These are phyloP conservation scores for Epizoanthus illoricatus DNA, from an alignment of 92 coral and sea anemone species.

Conservation along the genomic window DNA sequence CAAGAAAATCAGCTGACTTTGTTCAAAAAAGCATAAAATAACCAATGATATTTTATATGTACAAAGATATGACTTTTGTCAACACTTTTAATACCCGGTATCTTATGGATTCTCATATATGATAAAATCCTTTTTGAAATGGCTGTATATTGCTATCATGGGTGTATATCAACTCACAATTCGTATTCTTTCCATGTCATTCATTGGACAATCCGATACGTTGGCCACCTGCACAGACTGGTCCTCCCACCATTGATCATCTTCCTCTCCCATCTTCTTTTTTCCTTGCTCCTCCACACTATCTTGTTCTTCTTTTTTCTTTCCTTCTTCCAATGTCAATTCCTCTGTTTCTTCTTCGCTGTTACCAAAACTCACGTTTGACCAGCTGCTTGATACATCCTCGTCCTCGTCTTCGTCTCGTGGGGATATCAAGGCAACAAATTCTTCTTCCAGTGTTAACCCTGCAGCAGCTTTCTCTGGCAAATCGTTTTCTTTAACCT, in stretches of 20 bases:
- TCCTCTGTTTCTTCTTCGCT: not conserved
- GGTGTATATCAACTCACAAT: slow-evolving; percentile 9
- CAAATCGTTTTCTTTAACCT: not conserved
- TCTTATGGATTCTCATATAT: too few species aligned
- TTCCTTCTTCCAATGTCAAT: not conserved
- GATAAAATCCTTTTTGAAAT: too few species aligned
- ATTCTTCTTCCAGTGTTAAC: not conserved
- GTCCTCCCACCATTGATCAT: not conserved
- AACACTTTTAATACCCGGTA: too few species aligned
- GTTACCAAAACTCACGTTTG: not conserved
- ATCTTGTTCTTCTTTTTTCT: not conserved
- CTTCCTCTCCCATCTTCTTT: not conserved
- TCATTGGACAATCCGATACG: slow-evolving; percentile 20
- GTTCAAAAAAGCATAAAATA: too few species aligned
- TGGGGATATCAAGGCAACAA: not conserved
- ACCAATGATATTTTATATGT: too few species aligned
- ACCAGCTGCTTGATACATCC: slow-evolving; percentile 3
- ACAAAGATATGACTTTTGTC: too few species aligned
- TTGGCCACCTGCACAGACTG: slow-evolving; percentile 22
- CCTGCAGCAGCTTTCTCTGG: not conserved
- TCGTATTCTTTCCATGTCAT: slow-evolving; percentile 34
- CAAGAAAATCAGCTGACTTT: too few species aligned
- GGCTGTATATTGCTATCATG: too few species aligned
- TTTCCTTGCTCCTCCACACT: not conserved
- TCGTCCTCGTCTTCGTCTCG: not conserved